Conservation (phyloP, 1,140 invertebrate species). For the Magallana ariakensis region DNA sequence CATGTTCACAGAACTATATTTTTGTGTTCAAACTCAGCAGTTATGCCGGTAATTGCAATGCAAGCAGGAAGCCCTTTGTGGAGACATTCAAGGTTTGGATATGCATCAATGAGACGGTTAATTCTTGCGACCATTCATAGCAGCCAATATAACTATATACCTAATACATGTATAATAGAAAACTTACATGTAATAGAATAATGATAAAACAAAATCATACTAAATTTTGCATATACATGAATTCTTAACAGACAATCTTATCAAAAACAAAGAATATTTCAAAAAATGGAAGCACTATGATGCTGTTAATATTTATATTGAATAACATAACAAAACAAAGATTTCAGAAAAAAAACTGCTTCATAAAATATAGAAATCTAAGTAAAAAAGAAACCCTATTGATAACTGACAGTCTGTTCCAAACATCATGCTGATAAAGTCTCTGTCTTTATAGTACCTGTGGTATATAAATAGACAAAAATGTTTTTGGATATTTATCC, state of each 20-base stretch:
- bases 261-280: neutral
- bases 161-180: neutral
- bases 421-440: too few species aligned
- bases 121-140: too few species aligned
- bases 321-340: too few species aligned
- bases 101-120: neutral
- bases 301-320: neutral
- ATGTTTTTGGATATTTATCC: too few species aligned
- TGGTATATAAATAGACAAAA: too few species aligned
- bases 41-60: neutral
- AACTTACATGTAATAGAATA: neutral
- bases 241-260: neutral
- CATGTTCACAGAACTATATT: neutral
- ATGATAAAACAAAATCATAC: neutral
- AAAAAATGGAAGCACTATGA: neutral
- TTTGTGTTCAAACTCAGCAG: neutral
- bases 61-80: neutral
- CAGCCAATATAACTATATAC: too few species aligned
- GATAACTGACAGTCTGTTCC: too few species aligned
- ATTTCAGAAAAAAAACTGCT: too few species aligned
- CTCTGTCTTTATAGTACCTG: too few species aligned
- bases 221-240: neutral
- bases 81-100: neutral
- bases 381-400: too few species aligned
- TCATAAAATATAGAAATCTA: too few species aligned